Evolutionary conservation across 1,140 invertebrate species (phyloP).

Genomic region (Liolophura sinensis): DNA sequence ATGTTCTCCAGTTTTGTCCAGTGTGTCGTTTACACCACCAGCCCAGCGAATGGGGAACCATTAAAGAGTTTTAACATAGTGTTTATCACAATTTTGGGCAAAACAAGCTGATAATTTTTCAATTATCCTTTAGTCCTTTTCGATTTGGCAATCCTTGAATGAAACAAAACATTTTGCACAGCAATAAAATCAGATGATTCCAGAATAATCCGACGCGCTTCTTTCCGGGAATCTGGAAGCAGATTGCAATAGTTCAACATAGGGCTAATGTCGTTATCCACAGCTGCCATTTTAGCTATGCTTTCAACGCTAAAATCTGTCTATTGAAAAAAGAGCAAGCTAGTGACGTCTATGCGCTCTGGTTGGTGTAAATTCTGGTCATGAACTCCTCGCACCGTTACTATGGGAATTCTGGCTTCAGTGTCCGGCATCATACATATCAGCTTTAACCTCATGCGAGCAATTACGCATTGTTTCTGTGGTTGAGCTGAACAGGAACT

Average conservation of each 20-base stretch:
- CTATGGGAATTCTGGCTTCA: no score
- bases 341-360: no score
- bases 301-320: not conserved
- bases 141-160: slow-evolving; percentile 10
- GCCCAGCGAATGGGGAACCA: slow-evolving; percentile 7
- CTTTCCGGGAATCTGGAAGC: slow-evolving; percentile 4
- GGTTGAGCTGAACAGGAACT: not conserved
- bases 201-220: slow-evolving; percentile 8
- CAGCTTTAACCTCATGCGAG: not conserved
- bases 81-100: slow-evolving; percentile 8
- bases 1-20: slow-evolving; percentile 12
- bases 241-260: not conserved
- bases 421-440: no score
- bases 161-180: slow-evolving; percentile 7
- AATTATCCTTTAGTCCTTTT: not conserved
- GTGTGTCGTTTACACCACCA: slow-evolving; percentile 11
- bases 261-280: not conserved
- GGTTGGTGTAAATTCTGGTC: no score
- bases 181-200: no score
- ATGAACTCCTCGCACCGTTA: no score
- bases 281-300: not conserved
- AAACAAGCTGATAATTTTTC: slow-evolving; percentile 9
- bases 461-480: not conserved
- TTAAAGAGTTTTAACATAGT: slow-evolving; percentile 5
- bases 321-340: not conserved